Evolutionary conservation across 2,113 vertebrate genomes (phyloP), one percentile per base, ranked within the genome.

Genomic region (Daubentonia madagascariensis): DNA sequence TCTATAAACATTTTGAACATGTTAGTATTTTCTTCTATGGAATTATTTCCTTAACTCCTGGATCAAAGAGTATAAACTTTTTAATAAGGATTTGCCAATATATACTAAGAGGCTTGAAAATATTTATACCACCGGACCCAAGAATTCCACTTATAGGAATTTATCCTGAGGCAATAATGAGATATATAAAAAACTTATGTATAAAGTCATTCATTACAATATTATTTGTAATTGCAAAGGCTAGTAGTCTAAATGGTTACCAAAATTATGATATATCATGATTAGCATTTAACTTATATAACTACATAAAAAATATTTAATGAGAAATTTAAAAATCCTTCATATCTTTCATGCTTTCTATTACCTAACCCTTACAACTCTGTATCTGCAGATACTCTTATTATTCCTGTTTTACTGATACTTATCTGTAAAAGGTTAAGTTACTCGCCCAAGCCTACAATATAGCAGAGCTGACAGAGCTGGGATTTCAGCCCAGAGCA

Each of bases 251-350:
- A 79, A 61, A 63, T 45, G 80, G 30, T 85, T 93, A 83, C 8
- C 52, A 85, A 89, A 96, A 28, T 89, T 54, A 76, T 59, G 48
- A 48, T 11, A 28, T 67, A 84, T 28, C 28, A 32, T 30, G 17
- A 92, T 43, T 89, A 78, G 22, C 35, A 93, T n/a, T 14, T 91
- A 78, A 84, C 43, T 11, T 89, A n/a, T 35, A 54, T 25, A 22
- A 35, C 89, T 80, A 81, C 87, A 59, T 54, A 92, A 91, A 87
- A 23, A 79, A 75, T 89, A 89, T 78, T 70, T 73, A 92, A 78
- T 54, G 25, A 86, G 23, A 23, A 95, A 63, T 85, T 78, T 86
- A 93, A 88, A 54, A 63, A 96, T 63, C 50, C 18, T 73, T 94
- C 67, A 73, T 57, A n/a, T 80, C 54, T 91, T 86, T 85, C 73